Evolutionary conservation across 30 jellyfish, hydroid and myxozoan species (phyloP), one percentile per base, ranked within the genome.

Genomic region (Hydractinia echinata): DNA sequence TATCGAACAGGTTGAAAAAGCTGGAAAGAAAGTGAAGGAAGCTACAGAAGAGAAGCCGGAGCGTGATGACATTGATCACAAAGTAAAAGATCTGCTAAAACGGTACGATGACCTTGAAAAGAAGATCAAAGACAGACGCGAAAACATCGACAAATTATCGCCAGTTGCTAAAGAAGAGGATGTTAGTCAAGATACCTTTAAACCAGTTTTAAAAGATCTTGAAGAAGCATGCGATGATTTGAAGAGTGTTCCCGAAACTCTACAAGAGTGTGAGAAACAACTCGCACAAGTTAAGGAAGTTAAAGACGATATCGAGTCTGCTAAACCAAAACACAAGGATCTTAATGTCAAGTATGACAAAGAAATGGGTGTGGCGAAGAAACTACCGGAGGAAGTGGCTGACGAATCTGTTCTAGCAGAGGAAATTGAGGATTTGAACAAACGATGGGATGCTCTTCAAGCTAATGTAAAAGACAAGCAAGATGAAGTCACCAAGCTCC

Each of bases 211-310:
- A 8, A 66, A 70, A 44, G 84, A 51, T 56, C 60, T 82, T 30
- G 97, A 84, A 67, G 92, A 85, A 20, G 54, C 49, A 13, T 53
- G 76, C 21, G 69, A 85, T 5, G 62, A 54, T 53, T 52, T 81
- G 39, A 67, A 58, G 56, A 83, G 67, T 79, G 86, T 86, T 4
- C 96, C 97, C 48, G 76, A 73, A 60, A 88, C 87, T 21, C 67
- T 30, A 13, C 74, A 66, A 55, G 95, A 84, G 58, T 91, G 97
- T 86, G 96, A 86, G 67, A 72, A 86, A 76, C 97, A 91, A 82
- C 71, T 54, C 64, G 66, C 39, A 69, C 54, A 52, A 11, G 53
- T 91, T 10, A 15, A 84, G 93, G 95, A 85, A 9, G 77, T 79
- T 20, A 76, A 76, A 48, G 93, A 85, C 2, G 87, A 90, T 16